phyloP scores from a whole-genome alignment of 2,888 invertebrate species.

The Hemistola chrysoprasaria region DNA sequence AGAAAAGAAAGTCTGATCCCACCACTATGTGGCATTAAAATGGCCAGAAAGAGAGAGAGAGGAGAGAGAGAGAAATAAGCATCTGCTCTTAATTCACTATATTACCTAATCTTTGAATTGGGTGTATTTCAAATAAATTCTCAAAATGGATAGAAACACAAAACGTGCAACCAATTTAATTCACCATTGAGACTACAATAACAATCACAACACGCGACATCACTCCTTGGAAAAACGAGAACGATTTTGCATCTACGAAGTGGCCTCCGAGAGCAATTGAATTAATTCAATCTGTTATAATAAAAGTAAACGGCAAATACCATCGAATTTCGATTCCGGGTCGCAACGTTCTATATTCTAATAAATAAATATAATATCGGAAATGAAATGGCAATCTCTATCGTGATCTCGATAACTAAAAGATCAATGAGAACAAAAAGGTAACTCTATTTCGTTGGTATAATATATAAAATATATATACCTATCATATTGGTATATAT shows the following conservation, averaged over 20 bases:
- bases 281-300: constrained; percentile 33
- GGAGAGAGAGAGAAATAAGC: too few relatives aligned
- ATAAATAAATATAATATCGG: constrained; percentile 20
- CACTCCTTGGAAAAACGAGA: constrained; percentile 17
- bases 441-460: background rate
- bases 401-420: too few relatives aligned
- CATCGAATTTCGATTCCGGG: constrained; percentile 26
- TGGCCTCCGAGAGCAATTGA: constrained; percentile 20
- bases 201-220: constrained; percentile 10
- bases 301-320: constrained; percentile 33
- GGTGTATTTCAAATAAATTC: too few relatives aligned
- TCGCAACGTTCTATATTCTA: constrained; percentile 16
- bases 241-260: constrained; percentile 21
- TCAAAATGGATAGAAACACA: constrained; percentile 2
- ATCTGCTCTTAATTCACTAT: too few relatives aligned
- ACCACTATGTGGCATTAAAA: too few relatives aligned
- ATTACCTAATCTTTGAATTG: too few relatives aligned
- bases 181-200: background rate
- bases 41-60: too few relatives aligned
- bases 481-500: too few relatives aligned
- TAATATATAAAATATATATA: too few relatives aligned
- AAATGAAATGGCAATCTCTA: too few relatives aligned
- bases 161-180: constrained; percentile 1
- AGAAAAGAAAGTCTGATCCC: too few relatives aligned
- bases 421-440: background rate